phyloP scores from a whole-genome alignment of 2,113 vertebrate genomes.

The Rhinogobius similis region DNA sequence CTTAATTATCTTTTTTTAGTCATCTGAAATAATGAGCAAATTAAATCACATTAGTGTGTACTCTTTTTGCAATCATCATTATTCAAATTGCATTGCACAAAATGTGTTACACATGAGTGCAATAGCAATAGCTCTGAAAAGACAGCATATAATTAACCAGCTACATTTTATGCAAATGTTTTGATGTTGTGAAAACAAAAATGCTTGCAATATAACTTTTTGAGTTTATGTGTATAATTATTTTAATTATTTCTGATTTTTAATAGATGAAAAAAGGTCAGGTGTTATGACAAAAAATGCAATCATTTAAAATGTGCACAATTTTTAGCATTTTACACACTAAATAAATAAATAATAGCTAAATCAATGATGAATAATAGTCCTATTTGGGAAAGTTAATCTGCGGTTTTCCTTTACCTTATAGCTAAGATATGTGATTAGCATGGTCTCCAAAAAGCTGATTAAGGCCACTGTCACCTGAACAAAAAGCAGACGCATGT shows the following conservation, averaged over 20 bases:
- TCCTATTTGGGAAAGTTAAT: not conserved
- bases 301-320: not conserved
- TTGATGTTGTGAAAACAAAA: not conserved
- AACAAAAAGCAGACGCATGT: constrained; percentile 26
- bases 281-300: not conserved
- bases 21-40: not conserved
- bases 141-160: not conserved
- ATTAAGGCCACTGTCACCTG: constrained; percentile 95
- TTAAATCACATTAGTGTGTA: not conserved
- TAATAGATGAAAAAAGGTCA: not conserved
- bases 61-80: not conserved
- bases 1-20: not conserved
- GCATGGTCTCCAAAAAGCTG: constrained; percentile 97
- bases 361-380: not conserved
- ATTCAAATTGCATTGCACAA: not conserved
- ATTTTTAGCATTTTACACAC: too few species aligned
- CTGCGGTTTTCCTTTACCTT: constrained; percentile 80
- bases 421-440: constrained; percentile 98
- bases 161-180: not conserved
- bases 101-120: not conserved
- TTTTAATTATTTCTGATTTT: too few species aligned
- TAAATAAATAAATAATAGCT: too few species aligned
- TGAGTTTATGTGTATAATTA: not conserved
- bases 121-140: not conserved
- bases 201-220: not conserved